Evolutionary conservation across 1,140 invertebrate species (phyloP), one percentile per base, ranked within the genome.

Genomic region (Archivesica marissinica): DNA sequence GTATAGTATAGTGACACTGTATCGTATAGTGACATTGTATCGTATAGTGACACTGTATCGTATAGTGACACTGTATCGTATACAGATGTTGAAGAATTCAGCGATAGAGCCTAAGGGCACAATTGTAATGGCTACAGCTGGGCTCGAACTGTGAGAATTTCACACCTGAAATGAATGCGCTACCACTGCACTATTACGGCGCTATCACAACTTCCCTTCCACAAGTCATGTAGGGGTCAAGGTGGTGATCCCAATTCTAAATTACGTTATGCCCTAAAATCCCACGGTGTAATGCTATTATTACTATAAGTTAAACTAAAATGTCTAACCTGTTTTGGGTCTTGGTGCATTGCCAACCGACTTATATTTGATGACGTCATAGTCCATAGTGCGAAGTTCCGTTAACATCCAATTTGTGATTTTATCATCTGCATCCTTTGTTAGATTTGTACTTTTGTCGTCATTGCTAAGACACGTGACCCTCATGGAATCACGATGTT

Each of bases 381-480:
- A 30, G 28, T 79, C 77, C 41, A 79, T 33, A n/a, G 17, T 28
- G 23, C 77, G 56, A 1, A 79, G 44, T 13, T 30, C 59, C 30
- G 56, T 44, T 17, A 79, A 25, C 77, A 79, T 79, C 23, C 30
- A 66, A 13, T 79, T 64, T 9, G 38, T 79, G 0, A 66, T 61
- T 47, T 79, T 79, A 64, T 41, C 35, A 66, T 79, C 77, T 66
- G 56, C 25, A 59, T 79, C 77, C 25, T 79, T 79, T 1, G 77
- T 38, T 30, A 52, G 15, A 30, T 66, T 44, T 2, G 44, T 41
- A 50, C 54, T 50, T 20, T 79, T 64, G 20, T 79, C 85, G 15
- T 87, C 86, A 66, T 54, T 86, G 25, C 86, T 85, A 9, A 91
- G 66, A 11, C 89, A 80, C 17, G 88, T 90, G 28, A 91, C 88